These are phyloP conservation scores for Dermatemys mawii DNA, from an alignment of 2,113 vertebrate genomes.

Conservation along the genomic window DNA sequence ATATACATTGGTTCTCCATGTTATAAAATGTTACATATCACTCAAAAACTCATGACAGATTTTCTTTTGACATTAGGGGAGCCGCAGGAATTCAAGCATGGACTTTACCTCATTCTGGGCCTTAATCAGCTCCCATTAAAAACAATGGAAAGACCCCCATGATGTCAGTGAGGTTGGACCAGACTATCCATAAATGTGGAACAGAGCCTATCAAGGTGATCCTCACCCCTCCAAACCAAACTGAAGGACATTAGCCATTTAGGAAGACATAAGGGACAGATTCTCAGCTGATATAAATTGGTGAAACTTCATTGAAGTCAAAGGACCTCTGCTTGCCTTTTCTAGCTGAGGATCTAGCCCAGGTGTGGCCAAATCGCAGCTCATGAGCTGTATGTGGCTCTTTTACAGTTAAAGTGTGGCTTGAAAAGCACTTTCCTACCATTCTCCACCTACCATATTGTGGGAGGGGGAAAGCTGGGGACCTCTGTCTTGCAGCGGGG, in stretches of 20 bases:
- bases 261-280: background rate
- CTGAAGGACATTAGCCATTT: fast-evolving
- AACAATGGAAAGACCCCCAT: background rate
- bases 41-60: conserved; percentile 48
- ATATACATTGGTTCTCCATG: conserved; percentile 40
- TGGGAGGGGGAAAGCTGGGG: no score
- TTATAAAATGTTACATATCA: conserved; percentile 11
- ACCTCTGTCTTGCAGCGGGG: no score
- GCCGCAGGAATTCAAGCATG: conserved; percentile 11
- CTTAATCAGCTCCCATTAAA: background rate
- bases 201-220: background rate
- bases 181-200: background rate
- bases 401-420: no score
- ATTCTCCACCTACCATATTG: no score
- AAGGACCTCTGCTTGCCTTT: background rate
- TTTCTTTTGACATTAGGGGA: conserved; percentile 10
- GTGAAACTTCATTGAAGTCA: background rate
- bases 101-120: background rate
- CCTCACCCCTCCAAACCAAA: background rate
- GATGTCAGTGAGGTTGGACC: background rate
- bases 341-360: background rate
- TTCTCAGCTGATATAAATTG: background rate
- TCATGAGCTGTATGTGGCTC: no score
- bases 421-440: no score
- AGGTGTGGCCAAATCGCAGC: no score